Conservation (phyloP, 2,888 invertebrate genomes). For the Philereme vetulata region DNA sequence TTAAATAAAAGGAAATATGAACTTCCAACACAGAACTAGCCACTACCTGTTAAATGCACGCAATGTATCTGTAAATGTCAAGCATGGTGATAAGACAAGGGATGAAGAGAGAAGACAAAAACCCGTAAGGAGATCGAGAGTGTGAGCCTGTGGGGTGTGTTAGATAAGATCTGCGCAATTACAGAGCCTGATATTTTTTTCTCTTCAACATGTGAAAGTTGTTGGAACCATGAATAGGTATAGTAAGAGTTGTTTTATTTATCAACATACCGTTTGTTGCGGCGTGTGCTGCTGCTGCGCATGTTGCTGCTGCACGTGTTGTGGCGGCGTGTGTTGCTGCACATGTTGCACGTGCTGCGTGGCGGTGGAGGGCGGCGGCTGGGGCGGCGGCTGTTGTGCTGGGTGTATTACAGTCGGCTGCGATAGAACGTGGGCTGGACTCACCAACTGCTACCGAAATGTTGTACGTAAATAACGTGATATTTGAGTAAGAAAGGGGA, state of each 20-base stretch:
- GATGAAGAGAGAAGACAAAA: no score
- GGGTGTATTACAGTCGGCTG: conserved; percentile 79
- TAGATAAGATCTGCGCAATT: no score
- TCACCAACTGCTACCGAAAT: conserved; percentile 64
- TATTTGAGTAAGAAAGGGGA: background rate
- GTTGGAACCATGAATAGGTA: no score
- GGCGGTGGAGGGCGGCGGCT: conserved; percentile 68
- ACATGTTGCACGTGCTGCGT: conserved; percentile 38
- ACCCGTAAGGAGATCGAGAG: no score
- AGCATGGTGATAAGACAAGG: no score
- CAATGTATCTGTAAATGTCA: no score
- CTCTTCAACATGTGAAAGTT: no score
- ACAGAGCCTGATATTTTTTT: no score
- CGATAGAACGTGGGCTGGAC: conserved; percentile 72
- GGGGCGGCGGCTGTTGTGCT: conserved; percentile 77
- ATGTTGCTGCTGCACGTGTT: conserved; percentile 50
- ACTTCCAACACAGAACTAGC: no score
- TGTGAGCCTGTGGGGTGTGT: no score
- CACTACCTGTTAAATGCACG: no score
- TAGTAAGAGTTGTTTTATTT: background rate
- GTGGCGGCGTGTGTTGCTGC: conserved; percentile 60
- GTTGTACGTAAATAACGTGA: conserved; percentile 5
- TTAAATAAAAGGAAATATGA: no score
- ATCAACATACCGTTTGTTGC: conserved; percentile 37
- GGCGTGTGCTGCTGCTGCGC: conserved; percentile 48